Evolutionary conservation across 1,140 invertebrate genomes (phyloP).

Genomic region (Leptopilina clavipes): DNA sequence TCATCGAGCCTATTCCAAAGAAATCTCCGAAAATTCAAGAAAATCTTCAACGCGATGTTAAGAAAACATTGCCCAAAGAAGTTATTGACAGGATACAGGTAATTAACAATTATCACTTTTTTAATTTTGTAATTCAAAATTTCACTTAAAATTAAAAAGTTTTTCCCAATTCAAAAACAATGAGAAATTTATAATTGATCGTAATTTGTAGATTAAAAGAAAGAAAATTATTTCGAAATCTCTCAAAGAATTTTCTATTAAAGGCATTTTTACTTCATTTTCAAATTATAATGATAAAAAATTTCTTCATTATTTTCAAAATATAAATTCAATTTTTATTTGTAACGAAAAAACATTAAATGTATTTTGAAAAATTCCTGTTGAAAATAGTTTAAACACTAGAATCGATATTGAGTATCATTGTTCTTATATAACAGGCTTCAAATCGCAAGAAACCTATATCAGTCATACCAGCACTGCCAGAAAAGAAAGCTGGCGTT

Average conservation of each 20-base stretch:
- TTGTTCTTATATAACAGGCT: conserved; percentile 54
- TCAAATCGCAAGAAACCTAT: conserved; percentile 72
- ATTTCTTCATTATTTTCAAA: no score
- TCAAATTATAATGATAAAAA: no score
- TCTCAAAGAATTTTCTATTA: no score
- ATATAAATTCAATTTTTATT: no score
- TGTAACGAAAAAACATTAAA: not conserved
- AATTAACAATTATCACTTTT: conserved; percentile 43
- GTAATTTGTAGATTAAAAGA: no score
- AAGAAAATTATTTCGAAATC: no score
- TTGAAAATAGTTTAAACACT: no score
- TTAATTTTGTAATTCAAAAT: not conserved
- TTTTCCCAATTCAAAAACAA: no score
- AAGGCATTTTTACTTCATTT: no score
- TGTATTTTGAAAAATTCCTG: not conserved
- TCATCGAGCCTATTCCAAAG: conserved; percentile 39
- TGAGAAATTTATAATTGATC: no score
- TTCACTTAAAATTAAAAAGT: no score
- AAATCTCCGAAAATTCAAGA: conserved; percentile 50
- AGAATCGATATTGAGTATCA: not conserved
- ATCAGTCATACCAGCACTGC: conserved; percentile 72
- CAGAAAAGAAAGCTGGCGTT: conserved; percentile 58
- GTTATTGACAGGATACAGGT: conserved; percentile 75
- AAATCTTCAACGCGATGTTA: conserved; percentile 67
- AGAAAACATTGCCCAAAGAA: conserved; percentile 69